Evolutionary conservation across 2,113 vertebrate genomes (phyloP).

Genomic region (Peromyscus leucopus): DNA sequence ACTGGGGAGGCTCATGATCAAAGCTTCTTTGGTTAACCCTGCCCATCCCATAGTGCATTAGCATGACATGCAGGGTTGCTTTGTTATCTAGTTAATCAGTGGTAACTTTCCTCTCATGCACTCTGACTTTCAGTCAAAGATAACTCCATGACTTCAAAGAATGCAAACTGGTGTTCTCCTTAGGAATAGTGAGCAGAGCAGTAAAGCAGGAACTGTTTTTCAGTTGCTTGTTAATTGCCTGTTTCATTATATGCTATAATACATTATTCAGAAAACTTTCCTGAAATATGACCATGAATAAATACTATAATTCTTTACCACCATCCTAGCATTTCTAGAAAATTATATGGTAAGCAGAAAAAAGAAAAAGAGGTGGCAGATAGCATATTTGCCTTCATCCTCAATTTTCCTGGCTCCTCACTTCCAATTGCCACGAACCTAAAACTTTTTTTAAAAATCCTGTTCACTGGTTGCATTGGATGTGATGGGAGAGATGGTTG

Average conservation of each 20-base stretch:
- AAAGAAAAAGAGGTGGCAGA: background rate
- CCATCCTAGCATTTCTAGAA: constrained; percentile 46
- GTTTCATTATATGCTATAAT: constrained; percentile 61
- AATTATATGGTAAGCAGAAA: background rate
- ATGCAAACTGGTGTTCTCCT: constrained; percentile 41
- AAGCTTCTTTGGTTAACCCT: constrained; percentile 60
- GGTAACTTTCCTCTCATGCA: constrained; percentile 28
- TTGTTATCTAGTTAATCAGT: constrained; percentile 54
- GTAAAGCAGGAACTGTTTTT: constrained; percentile 64
- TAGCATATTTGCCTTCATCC: background rate
- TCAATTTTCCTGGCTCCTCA: background rate
- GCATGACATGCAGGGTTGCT: constrained; percentile 46
- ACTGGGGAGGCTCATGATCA: constrained; percentile 56
- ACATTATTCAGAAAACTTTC: constrained; percentile 63
- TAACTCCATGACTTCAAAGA: constrained; percentile 63
- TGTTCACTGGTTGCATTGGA: background rate
- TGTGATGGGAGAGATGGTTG: background rate
- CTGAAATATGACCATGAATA: constrained; percentile 67
- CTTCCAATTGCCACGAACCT: background rate
- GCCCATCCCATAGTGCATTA: constrained; percentile 64
- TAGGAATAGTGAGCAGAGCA: constrained; percentile 42
- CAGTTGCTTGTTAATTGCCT: constrained; percentile 55
- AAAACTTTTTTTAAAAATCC: background rate
- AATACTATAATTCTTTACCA: constrained; percentile 63
- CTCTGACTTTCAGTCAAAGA: constrained; percentile 66